phyloP scores from a whole-genome alignment of 2,113 vertebrate species.

The Indicator indicator region DNA sequence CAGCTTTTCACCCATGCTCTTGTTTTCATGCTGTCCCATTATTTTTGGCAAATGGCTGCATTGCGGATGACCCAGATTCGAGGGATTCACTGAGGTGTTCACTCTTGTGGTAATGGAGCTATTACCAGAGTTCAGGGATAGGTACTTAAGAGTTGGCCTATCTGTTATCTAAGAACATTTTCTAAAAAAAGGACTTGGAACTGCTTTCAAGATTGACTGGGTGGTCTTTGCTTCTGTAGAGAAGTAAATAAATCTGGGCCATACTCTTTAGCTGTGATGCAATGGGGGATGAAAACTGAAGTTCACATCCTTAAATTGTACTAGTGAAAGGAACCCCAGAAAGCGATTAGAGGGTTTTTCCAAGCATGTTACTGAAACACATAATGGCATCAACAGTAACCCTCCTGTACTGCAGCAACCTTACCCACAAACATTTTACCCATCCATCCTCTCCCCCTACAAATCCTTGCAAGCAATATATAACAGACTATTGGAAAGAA shows the following conservation, averaged over 20 bases:
- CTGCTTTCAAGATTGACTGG: background rate
- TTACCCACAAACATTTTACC: background rate
- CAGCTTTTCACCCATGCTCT: slow-evolving; percentile 10
- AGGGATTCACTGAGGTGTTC: background rate
- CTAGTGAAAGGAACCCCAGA: background rate
- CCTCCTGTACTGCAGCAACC: background rate
- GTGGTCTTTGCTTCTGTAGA: background rate
- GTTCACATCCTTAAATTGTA: background rate
- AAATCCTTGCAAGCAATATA: background rate
- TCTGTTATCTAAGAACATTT: background rate
- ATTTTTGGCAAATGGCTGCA: slow-evolving; percentile 61
- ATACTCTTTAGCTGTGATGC: background rate
- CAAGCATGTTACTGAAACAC: background rate
- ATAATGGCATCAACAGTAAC: background rate
- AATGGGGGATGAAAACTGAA: background rate
- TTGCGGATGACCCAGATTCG: slow-evolving; percentile 44
- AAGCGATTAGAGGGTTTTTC: background rate
- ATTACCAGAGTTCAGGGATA: background rate
- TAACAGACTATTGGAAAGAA: background rate
- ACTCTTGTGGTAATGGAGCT: background rate
- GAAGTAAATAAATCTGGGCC: background rate
- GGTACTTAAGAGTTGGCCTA: background rate
- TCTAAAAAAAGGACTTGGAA: background rate
- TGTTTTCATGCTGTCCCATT: background rate
- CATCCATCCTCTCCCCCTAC: fast-evolving